Conservation (phyloP, 2,888 invertebrate species). For the Himalopsyche anomala region DNA sequence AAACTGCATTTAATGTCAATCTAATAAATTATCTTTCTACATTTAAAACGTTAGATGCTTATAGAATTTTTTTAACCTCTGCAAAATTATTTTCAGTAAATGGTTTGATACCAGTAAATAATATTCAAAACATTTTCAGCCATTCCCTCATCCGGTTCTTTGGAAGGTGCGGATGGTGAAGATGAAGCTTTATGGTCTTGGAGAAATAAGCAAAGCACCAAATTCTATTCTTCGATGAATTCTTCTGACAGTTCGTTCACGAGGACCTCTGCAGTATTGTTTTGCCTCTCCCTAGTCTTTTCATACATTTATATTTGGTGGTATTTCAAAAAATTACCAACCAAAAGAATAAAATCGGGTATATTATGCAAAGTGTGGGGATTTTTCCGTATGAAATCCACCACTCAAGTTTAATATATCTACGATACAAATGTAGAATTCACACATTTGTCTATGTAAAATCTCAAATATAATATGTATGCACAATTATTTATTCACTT, state of each 20-base stretch:
- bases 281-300: constrained; percentile 69
- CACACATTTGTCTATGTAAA: no score
- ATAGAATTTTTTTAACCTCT: no score
- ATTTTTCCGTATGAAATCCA: constrained; percentile 33
- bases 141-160: constrained; percentile 55
- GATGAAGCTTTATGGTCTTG: constrained; percentile 77
- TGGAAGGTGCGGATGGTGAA: constrained; percentile 74
- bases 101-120: no score
- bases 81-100: no score
- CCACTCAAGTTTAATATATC: constrained; percentile 21
- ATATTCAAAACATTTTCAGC: constrained; percentile 57
- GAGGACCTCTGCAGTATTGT: constrained; percentile 69
- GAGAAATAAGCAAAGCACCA: constrained; percentile 76
- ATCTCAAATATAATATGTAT: no score
- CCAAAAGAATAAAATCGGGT: constrained; percentile 70
- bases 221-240: constrained; percentile 69
- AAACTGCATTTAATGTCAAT: no score
- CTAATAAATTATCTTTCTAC: no score
- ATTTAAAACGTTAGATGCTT: no score
- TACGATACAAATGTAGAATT: no score
- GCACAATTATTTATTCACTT: no score
- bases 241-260: constrained; percentile 69
- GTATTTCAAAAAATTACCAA: constrained; percentile 71
- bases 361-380: constrained; percentile 8
- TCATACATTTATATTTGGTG: constrained; percentile 70